Conservation (phyloP, 2,888 invertebrate genomes). For the Drosophila austrosaltans region DNA sequence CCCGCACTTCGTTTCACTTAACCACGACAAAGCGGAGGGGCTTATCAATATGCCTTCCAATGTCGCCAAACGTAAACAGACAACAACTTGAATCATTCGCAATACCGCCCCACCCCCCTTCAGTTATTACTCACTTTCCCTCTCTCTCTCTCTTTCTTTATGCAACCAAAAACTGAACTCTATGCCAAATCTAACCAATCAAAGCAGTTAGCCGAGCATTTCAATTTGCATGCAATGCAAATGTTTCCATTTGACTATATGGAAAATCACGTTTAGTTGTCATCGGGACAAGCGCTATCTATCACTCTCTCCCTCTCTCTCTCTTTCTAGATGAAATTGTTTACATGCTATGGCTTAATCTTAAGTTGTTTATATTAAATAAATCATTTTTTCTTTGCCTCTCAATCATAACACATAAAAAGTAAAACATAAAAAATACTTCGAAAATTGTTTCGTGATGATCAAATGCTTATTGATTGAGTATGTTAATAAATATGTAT, state of each 20-base stretch:
- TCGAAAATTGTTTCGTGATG: constrained; percentile 13
- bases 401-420: constrained; percentile 19
- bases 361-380: constrained; percentile 64
- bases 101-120: neutral
- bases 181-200: constrained; percentile 12
- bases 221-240: constrained; percentile 1
- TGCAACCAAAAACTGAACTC: neutral
- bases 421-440: constrained; percentile 23
- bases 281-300: neutral
- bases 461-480: constrained; percentile 29
- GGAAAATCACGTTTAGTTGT: neutral
- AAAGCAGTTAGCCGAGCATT: constrained; percentile 14
- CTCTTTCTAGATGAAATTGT: constrained; percentile 40
- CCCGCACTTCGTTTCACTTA: constrained; percentile 39
- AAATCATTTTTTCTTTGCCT: constrained; percentile 55
- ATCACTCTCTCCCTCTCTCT: neutral
- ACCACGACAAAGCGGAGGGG: constrained; percentile 23
- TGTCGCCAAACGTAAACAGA: constrained; percentile 57
- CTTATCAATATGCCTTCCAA: constrained; percentile 64
- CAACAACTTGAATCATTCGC: constrained; percentile 32
- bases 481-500: constrained; percentile 26
- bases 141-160: neutral
- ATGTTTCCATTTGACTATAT: constrained; percentile 3
- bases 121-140: no score
- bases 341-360: constrained; percentile 52